Percentiles rank a stretch among this genome's conserved stretches.
Conservation (phyloP, 2,888 invertebrate genomes). For the Bruchidius siliquastri region DNA sequence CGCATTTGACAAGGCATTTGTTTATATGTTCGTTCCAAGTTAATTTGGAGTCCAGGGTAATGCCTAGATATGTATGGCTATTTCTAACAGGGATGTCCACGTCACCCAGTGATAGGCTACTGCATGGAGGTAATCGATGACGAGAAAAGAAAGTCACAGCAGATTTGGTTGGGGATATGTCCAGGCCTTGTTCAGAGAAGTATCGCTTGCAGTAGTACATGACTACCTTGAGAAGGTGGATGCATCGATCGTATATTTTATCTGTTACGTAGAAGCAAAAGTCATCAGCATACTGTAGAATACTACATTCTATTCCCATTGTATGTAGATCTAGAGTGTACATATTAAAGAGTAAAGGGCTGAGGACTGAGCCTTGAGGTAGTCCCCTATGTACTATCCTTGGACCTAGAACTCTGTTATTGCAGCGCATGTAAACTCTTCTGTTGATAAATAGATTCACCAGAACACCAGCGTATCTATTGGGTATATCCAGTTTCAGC, state of each 20-base stretch:
- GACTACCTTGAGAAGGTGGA: neutral
- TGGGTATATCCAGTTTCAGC: neutral
- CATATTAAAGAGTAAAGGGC: constrained; percentile 1
- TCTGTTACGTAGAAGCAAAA: constrained; percentile 4
- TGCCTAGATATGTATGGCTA: neutral
- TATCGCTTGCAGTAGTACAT: no score
- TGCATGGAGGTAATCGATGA: no score
- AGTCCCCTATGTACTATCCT: neutral
- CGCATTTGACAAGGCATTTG: neutral
- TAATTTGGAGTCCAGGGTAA: constrained; percentile 1
- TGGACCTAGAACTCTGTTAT: neutral
- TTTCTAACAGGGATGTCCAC: neutral
- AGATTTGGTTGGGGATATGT: no score
- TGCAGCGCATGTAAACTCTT: neutral
- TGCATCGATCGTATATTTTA: neutral
- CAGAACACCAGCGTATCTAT: neutral
- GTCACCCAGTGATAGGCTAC: no score
- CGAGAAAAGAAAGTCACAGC: no score
- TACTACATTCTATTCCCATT: neutral
- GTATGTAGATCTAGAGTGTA: neutral
- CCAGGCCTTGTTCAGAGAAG: no score
- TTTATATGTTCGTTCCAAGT: constrained; percentile 2
- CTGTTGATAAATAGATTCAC: neutral
- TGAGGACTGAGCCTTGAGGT: neutral
- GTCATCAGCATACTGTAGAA: constrained; percentile 4